Conservation (phyloP, 1,140 invertebrate species). For the Zaprionus inermis region DNA sequence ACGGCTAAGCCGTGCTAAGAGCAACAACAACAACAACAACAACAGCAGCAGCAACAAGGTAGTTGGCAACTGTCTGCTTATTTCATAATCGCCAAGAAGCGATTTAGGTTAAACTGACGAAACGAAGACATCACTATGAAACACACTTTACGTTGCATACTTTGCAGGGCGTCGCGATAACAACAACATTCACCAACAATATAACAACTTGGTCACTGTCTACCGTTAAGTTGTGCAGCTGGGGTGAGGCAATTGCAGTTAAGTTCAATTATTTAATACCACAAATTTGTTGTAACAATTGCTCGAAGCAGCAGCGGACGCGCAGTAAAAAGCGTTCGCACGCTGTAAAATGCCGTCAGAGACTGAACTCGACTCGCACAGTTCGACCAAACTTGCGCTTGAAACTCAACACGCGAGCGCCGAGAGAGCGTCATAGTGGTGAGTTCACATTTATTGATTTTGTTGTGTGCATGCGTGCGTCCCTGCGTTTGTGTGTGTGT, state of each 20-base stretch:
- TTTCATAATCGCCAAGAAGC: conserved; percentile 68
- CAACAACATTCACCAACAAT: not conserved
- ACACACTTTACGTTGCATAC: conserved; percentile 28
- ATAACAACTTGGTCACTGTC: not conserved
- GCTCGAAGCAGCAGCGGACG: not conserved
- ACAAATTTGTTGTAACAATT: conserved; percentile 38
- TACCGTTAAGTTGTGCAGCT: not conserved
- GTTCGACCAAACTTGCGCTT: conserved; percentile 11
- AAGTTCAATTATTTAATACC: conserved; percentile 40
- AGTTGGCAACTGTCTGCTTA: conserved; percentile 54
- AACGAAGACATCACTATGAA: conserved; percentile 7
- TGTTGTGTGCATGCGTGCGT: conserved; percentile 36
- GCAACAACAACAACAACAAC: conserved; percentile 21
- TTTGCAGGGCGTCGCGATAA: conserved; percentile 26
- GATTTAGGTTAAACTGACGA: conserved; percentile 65
- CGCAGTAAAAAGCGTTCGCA: conserved; percentile 41
- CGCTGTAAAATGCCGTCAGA: conserved; percentile 72
- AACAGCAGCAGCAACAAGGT: conserved; percentile 17
- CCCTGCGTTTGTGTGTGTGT: conserved; percentile 4
- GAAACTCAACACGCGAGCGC: conserved; percentile 29
- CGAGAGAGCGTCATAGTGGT: conserved; percentile 42
- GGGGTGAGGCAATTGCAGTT: not conserved
- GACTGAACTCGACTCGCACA: conserved; percentile 45
- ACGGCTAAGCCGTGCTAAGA: conserved; percentile 21
- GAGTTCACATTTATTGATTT: conserved; percentile 71